Conservation (phyloP, 1,140 invertebrate species). For the Nixonia krombeini region DNA sequence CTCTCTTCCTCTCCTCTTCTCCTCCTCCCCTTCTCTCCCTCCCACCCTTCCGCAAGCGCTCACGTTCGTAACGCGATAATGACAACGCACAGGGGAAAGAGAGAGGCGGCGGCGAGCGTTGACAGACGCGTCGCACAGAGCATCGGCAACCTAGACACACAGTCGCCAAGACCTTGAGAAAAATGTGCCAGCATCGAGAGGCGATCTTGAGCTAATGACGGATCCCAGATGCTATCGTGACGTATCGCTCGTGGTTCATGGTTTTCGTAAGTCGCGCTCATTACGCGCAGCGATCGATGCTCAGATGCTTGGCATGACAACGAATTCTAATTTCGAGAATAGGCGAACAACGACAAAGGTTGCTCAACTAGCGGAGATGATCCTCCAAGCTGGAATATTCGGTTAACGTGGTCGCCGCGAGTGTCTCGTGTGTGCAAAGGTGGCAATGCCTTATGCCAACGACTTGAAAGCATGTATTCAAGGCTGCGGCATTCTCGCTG, state of each 20-base stretch:
- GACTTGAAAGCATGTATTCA: too few relatives aligned
- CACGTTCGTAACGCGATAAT: slow-evolving; percentile 5
- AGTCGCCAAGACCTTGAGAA: slow-evolving; percentile 52
- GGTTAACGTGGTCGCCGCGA: too few relatives aligned
- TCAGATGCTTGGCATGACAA: too few relatives aligned
- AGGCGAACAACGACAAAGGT: too few relatives aligned
- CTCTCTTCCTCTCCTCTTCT: slow-evolving; percentile 4
- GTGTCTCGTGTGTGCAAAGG: too few relatives aligned
- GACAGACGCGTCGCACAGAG: slow-evolving; percentile 1
- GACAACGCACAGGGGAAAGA: slow-evolving; percentile 7
- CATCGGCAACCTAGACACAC: slow-evolving; percentile 50
- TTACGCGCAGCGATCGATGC: neutral
- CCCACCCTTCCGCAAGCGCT: neutral
- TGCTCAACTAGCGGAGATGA: too few relatives aligned
- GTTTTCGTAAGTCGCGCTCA: too few relatives aligned
- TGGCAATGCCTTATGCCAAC: too few relatives aligned
- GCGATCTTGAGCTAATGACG: slow-evolving; percentile 49
- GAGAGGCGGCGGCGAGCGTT: neutral
- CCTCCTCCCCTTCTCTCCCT: slow-evolving; percentile 24
- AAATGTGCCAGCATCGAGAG: slow-evolving; percentile 47
- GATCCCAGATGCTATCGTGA: too few relatives aligned
- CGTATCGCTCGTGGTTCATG: neutral
- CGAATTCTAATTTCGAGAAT: too few relatives aligned
- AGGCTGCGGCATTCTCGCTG: too few relatives aligned
- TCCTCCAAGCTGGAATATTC: too few relatives aligned